A percentile compares a stretch with the other conserved stretches of the same genome.
Evolutionary conservation across 2,113 vertebrate genomes (phyloP).

Genomic region (Phodopus roborovskii): DNA sequence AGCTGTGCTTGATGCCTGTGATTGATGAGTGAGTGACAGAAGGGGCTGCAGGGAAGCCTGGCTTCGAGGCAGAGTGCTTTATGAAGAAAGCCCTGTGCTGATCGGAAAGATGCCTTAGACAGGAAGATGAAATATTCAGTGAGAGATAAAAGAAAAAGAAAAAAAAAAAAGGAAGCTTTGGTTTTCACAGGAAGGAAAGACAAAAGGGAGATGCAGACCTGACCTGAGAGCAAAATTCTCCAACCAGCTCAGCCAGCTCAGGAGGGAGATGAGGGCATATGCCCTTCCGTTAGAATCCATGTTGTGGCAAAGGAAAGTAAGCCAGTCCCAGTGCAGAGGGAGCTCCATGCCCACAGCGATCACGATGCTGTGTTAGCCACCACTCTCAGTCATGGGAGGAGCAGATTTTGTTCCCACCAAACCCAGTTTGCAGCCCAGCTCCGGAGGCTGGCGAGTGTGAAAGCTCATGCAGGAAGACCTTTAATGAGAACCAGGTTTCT

Average conservation of each 20-base stretch:
- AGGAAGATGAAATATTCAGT: neutral
- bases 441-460: neutral
- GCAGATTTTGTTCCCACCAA: neutral
- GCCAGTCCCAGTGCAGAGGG: neutral
- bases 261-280: neutral
- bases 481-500: neutral
- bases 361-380: neutral
- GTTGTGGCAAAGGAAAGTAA: neutral
- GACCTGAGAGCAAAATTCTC: neutral
- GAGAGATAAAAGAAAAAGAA: neutral
- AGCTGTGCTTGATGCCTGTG: neutral
- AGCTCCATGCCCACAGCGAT: fast-evolving
- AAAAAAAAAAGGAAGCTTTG: neutral
- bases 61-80: neutral
- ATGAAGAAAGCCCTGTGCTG: neutral
- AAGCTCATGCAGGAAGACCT: neutral
- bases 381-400: neutral
- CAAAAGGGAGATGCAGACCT: neutral
- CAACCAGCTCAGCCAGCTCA: neutral
- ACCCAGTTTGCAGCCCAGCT: neutral
- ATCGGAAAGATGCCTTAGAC: conserved; percentile 11
- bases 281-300: neutral
- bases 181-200: conserved; percentile 27
- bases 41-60: neutral
- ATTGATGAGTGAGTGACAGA: neutral